Evolutionary conservation across 2,113 vertebrate species (phyloP).

Genomic region (Oreochromis spilurus): DNA sequence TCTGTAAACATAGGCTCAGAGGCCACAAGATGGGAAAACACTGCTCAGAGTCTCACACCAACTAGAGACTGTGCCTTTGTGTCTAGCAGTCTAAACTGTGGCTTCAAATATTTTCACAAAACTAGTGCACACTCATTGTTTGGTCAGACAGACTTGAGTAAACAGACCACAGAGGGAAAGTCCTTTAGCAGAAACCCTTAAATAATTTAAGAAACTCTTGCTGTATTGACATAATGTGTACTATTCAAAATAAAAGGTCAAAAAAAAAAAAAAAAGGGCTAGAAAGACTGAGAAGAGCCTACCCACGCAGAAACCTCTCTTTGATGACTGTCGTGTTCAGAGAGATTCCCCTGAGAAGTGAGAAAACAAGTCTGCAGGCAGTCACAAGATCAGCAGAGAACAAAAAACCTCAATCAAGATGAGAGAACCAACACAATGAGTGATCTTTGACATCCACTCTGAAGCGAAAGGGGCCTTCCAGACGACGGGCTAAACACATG

Average conservation of each 20-base stretch:
- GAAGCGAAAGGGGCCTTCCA: slow-evolving; percentile 64
- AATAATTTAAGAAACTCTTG: neutral
- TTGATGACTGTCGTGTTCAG: slow-evolving; percentile 27
- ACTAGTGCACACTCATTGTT: neutral
- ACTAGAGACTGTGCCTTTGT: neutral
- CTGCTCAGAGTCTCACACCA: slow-evolving; percentile 11
- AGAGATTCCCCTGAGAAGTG: slow-evolving; percentile 35
- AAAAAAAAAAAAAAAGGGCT: slow-evolving; percentile 1
- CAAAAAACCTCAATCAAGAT: slow-evolving; percentile 55
- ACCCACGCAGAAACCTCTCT: slow-evolving; percentile 11
- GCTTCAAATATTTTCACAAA: slow-evolving; percentile 10
- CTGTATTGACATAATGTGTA: neutral
- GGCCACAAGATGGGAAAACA: slow-evolving; percentile 31
- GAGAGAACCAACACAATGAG: slow-evolving; percentile 60
- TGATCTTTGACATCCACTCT: slow-evolving; percentile 66
- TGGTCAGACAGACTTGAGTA: neutral
- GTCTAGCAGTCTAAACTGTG: slow-evolving; percentile 3
- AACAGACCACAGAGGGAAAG: neutral
- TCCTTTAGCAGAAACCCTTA: neutral
- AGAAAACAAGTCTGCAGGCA: slow-evolving; percentile 41
- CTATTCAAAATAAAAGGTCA: neutral
- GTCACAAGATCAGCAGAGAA: slow-evolving; percentile 43
- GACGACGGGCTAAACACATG: slow-evolving; percentile 77
- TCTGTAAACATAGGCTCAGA: slow-evolving; percentile 40
- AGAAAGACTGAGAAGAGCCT: slow-evolving; percentile 12